Evolutionary conservation across 1,140 invertebrate genomes (phyloP), one percentile per base, ranked within the genome.

Genomic region (Drosophila pallidifrons): DNA sequence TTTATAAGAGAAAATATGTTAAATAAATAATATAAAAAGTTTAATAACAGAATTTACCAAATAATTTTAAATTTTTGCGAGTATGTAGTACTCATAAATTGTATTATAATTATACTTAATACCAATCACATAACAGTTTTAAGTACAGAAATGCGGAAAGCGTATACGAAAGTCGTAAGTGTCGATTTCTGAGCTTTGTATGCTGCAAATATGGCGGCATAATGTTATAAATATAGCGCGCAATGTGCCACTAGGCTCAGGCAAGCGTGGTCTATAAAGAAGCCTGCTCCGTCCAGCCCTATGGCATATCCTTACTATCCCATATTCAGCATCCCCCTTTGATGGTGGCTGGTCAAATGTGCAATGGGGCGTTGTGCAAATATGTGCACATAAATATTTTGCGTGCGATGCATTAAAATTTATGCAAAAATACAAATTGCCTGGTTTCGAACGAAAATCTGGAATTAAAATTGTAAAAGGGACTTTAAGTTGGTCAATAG

Each of bases 321-420:
- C 13, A 7, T 25, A 8, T 1, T 20, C 20, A 13, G 1, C 41
- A 20, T 25, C 41, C 43, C 15, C 16, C 35, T 10, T 32, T n/a
- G 28, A 13, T 41, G 63, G 28, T 32, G 46, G 16, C 54, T 52
- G 52, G 67, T 66, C 74, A 69, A 72, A 74, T 82, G 79, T 88
- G 83, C 80, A 87, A 87, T 87, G 83, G 80, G 69, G 49, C 85
- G 74, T 73, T 83, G 67, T 70, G 57, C 67, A 77, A 89, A 80
- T 79, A 76, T 76, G 73, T 76, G 55, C 74, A 76, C 81, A 83
- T 88, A 87, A 87, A 87, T 87, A 88, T 87, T 88, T 77, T 83
- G 77, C 68, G 60, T 49, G 77, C 81, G 67, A 52, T 78, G 77
- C 83, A 87, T 87, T 87, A 89, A 87, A 87, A 83, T 88, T 83